Base-by-base conservation (phyloP, 1,140 invertebrate species). In the Papilio machaon region DNA sequence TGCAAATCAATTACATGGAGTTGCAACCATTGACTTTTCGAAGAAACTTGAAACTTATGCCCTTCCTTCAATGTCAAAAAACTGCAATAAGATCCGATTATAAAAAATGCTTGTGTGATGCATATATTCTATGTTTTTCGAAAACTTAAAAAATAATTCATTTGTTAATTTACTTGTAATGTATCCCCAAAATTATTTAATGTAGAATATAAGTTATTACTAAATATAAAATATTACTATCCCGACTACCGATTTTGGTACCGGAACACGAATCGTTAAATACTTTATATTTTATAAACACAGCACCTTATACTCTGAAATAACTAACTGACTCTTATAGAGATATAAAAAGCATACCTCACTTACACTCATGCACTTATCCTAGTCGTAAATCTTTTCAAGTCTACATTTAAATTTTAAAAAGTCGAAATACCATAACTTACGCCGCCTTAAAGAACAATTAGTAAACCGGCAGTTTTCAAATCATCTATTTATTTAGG, bases 401-500 rank as follows among this genome's bases (percentile, higher is more conserved):
- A 76, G 43, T 47, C 19, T 76, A 47, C 38, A 75, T 23, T 17
- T 43, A 43, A 46, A 9, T 17, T 58, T 58, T 58, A n/a, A 76
- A 49, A 76, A 30, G 19, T 76, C 23, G 11, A 52, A 52, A 76
- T 30, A 13, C 30, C 30, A 85, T 82, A 87, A 84, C 83, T 89
- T 84, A 87, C 77, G 82, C 83, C 83, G 85, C 82, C 82, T 86
- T 84, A 88, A 89, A 91, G 88, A 88, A 87, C 88, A 88, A 91
- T 91, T 91, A 89, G 87, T 90, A 85, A 88, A 87, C 79, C 80
- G 77, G 75, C 80, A 85, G 81, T 81, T 38, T 80, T 80, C 74
- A 80, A 79, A 83, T 82, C 85, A 83, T 85, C 82, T 90, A 91
- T 94, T 94, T 93, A 88, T 90, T 89, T 90, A 94, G 93, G 90